Percentiles rank a stretch among this genome's conserved stretches.
These are phyloP conservation scores for Drosophila infuscata DNA, from an alignment of 2,888 invertebrate species.

Conservation along the genomic window DNA sequence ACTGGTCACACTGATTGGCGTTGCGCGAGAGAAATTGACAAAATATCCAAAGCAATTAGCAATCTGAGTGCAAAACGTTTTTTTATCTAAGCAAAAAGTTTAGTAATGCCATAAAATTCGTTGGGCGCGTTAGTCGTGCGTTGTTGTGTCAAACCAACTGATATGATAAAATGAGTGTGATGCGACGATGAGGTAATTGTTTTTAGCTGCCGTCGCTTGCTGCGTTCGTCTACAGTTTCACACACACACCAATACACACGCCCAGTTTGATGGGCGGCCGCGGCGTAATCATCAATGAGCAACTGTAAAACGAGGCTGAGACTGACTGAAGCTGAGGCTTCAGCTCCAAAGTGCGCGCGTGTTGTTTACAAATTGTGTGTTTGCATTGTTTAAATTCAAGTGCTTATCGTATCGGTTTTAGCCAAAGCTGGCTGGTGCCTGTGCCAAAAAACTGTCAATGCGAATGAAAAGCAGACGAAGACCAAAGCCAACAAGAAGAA, in stretches of 20 bases:
- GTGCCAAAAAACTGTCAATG: slow-evolving; percentile 40
- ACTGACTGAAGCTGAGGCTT: neutral
- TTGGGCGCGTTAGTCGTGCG: slow-evolving; percentile 31
- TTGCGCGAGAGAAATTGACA: slow-evolving; percentile 68
- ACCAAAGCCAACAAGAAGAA: slow-evolving; percentile 32
- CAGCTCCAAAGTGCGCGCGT: slow-evolving; percentile 63
- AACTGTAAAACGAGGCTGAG: slow-evolving; percentile 63
- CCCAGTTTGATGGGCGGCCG: slow-evolving; percentile 58
- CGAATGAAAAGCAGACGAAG: slow-evolving; percentile 30
- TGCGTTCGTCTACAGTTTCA: slow-evolving; percentile 76
- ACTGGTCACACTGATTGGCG: slow-evolving; percentile 54
- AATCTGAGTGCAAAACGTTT: slow-evolving; percentile 59
- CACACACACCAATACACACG: slow-evolving; percentile 43
- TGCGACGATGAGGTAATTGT: slow-evolving; percentile 74
- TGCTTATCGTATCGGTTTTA: slow-evolving; percentile 41
- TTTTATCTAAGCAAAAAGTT: slow-evolving; percentile 57
- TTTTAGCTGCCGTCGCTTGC: slow-evolving; percentile 54
- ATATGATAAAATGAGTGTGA: slow-evolving; percentile 56
- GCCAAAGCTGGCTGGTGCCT: slow-evolving; percentile 19
- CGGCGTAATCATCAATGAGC: slow-evolving; percentile 76
- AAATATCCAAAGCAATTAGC: slow-evolving; percentile 62
- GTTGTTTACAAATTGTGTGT: slow-evolving; percentile 68
- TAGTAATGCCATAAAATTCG: slow-evolving; percentile 52
- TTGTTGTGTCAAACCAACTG: slow-evolving; percentile 29
- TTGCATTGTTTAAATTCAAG: slow-evolving; percentile 41